Percentiles rank a stretch among this genome's conserved stretches.
Conservation (phyloP, 2,888 invertebrate species). For the Rhopalosiphum nymphaeae region DNA sequence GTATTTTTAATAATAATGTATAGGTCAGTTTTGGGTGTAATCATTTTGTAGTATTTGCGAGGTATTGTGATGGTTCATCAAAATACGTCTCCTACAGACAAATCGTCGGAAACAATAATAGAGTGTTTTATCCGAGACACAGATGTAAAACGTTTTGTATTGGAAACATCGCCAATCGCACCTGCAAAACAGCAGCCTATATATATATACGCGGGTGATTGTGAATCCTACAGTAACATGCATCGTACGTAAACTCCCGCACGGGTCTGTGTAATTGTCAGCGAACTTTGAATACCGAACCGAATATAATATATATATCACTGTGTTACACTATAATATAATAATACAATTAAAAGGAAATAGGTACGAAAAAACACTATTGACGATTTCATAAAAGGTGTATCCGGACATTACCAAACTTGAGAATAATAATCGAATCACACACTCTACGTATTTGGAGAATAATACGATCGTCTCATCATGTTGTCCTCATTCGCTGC, state of each 20-base stretch:
- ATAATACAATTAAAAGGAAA: slow-evolving; percentile 3
- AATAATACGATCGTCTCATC: background rate
- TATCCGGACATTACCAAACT: background rate
- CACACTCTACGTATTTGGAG: background rate
- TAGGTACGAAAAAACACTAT: background rate
- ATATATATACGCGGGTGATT: background rate
- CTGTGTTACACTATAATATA: background rate
- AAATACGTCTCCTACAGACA: background rate
- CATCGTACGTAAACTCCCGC: background rate
- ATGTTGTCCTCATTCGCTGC: background rate
- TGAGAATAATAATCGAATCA: slow-evolving; percentile 12
- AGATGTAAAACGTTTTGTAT: background rate
- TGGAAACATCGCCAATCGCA: background rate
- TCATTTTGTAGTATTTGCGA: background rate
- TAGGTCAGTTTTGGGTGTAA: background rate
- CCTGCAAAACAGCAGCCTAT: background rate
- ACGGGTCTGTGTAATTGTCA: background rate
- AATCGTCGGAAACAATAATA: background rate
- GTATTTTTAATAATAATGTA: background rate
- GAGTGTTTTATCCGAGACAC: background rate
- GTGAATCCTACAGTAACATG: background rate
- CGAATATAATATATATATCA: background rate
- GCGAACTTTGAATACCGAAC: slow-evolving; percentile 4
- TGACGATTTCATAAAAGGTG: background rate
- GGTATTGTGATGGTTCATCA: background rate